phyloP scores from a whole-genome alignment of 2,888 invertebrate genomes.

The Julus scandinavius region DNA sequence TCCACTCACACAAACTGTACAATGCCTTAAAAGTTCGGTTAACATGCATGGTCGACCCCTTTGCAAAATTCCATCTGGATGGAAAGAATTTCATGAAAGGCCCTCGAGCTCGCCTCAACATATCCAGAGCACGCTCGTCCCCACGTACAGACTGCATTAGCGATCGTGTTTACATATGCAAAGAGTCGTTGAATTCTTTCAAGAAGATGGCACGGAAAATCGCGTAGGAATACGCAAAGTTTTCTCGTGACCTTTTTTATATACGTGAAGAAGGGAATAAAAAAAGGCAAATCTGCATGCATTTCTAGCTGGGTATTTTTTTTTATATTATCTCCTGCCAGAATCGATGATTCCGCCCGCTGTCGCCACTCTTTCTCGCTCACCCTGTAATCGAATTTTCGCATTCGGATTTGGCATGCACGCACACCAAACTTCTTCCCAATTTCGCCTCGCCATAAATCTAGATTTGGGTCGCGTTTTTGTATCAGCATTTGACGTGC shows the following conservation, averaged over 20 bases:
- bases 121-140: not conserved
- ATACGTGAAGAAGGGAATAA: not conserved
- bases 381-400: constrained; percentile 17
- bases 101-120: not conserved
- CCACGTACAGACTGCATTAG: constrained; percentile 22
- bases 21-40: no score
- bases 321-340: not conserved
- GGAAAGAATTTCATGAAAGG: not conserved
- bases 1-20: no score
- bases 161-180: constrained; percentile 47
- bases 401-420: not conserved
- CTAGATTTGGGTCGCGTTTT: not conserved
- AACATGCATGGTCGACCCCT: no score
- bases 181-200: constrained; percentile 42
- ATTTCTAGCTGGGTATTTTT: not conserved
- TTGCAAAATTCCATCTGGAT: no score
- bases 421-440: not conserved
- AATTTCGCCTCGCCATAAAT: constrained; percentile 16
- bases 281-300: constrained; percentile 1
- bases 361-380: not conserved
- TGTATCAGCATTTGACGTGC: no score
- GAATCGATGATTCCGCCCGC: not conserved
- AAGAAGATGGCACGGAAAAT: not conserved
- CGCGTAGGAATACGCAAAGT: constrained; percentile 8
- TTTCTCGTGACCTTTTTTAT: constrained; percentile 11